Percentiles rank a stretch among this genome's conserved stretches.
Evolutionary conservation across 2,888 invertebrate species (phyloP).

Genomic region (Mythimna vitellina): DNA sequence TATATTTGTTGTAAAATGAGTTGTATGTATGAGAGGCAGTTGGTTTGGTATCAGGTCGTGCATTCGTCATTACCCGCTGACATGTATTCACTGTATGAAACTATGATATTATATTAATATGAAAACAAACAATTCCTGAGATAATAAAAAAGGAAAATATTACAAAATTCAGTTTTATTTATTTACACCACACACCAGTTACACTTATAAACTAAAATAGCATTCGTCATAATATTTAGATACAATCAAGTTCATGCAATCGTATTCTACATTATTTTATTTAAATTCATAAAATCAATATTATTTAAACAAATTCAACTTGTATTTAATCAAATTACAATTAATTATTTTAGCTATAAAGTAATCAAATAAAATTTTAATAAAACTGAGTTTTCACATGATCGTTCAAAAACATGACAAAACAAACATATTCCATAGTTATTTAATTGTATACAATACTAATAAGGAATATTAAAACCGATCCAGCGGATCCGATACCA

Average conservation of each 20-base stretch:
- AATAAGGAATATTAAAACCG: too few species aligned
- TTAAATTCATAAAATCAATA: not conserved
- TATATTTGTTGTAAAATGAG: conserved; percentile 55
- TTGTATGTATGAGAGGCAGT: conserved; percentile 66
- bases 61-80: conserved; percentile 86
- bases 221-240: not conserved
- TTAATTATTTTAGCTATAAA: not conserved
- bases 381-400: too few species aligned
- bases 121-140: conserved; percentile 88
- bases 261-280: not conserved
- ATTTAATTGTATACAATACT: too few species aligned
- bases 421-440: too few species aligned
- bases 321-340: too few species aligned
- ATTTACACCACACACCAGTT: not conserved
- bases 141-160: conserved; percentile 87
- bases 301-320: not conserved
- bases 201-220: not conserved
- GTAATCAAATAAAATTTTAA: not conserved
- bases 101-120: conserved; percentile 88
- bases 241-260: not conserved
- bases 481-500: too few species aligned
- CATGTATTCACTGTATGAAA: conserved; percentile 86
- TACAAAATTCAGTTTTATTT: conserved; percentile 81
- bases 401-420: too few species aligned
- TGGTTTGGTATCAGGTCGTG: conserved; percentile 75